Evolutionary conservation across 2,888 invertebrate genomes (phyloP), one percentile per base, ranked within the genome.

Genomic region (Caenorhabditis sulstoni): DNA sequence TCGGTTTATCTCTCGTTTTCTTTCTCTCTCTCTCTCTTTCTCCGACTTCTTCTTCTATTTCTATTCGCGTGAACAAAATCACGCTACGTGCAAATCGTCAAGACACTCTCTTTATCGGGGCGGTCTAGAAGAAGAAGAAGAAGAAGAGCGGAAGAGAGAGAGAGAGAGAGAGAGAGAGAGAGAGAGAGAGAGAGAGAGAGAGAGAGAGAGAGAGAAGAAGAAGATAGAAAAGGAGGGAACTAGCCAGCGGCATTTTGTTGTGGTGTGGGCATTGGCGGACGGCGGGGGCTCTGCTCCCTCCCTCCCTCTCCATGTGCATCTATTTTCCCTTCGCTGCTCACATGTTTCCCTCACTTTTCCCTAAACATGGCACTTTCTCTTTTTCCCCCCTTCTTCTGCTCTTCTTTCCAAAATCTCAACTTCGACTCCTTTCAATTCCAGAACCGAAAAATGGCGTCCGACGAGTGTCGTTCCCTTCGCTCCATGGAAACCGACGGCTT

Each of bases 401-500:
- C 5, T 55, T 55, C n/a, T 5, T 16, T 5, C 8, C 37, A 18
- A 5, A 16, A 14, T 11, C 41, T 14, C 22, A 37, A 20, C n/a
- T 12, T 70, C n/a, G n/a, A n/a, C n/a, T n/a, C n/a, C n/a, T 14
- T 14, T 11, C 41, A 41, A 11, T 41, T 65, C 23, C 59, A 70
- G 65, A 70, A 59, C 64, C 57, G 29, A 29, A 29, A 29, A 7
- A 75, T 79, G 80, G 41, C 41, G 2, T 35, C 67, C 1, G 45
- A 50, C 8, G 76, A 66, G 0, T 80, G 78, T 66, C 81, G 79
- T 50, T 83, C 79, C n/a, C 61, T 83, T 20, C 68, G 58, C 1
- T 49, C 76, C 2, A 71, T 83, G 50, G 83, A 73, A 58, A 81
- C 66, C 52, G 83, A 83, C 59, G 83, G 76, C 29, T 81, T 76